Conservation (phyloP, 2,113 vertebrate species). For the Benitochromis conjunctus region DNA sequence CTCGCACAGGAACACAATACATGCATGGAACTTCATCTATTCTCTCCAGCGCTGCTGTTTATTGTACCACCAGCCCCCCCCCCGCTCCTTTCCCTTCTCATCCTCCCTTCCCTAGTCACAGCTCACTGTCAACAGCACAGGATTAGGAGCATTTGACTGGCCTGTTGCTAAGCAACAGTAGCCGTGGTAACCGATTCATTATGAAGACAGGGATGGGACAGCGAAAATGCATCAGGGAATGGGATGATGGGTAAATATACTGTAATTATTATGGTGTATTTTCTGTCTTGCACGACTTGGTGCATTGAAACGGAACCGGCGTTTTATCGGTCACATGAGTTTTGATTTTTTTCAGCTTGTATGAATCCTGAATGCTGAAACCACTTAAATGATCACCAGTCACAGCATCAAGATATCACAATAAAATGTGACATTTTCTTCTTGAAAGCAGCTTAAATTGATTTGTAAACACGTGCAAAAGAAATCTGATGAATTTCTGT, state of each 20-base stretch:
- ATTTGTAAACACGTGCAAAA: not conserved
- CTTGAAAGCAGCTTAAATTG: not conserved
- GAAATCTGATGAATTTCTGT: not conserved
- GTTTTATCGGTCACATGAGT: not conserved
- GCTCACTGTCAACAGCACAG: constrained; percentile 77
- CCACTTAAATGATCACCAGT: not conserved
- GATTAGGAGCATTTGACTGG: constrained; percentile 80
- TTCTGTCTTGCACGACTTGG: constrained; percentile 21
- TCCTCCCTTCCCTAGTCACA: constrained; percentile 66
- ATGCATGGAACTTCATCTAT: constrained; percentile 28
- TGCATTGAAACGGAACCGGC: constrained; percentile 1
- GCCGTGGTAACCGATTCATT: constrained; percentile 71
- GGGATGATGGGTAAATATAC: constrained; percentile 63
- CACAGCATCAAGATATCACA: not conserved
- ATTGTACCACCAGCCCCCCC: not conserved
- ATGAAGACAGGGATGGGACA: constrained; percentile 75
- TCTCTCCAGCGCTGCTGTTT: constrained; percentile 36
- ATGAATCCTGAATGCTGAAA: not conserved
- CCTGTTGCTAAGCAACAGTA: constrained; percentile 78
- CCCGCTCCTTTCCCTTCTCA: constrained; percentile 21
- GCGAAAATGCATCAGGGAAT: constrained; percentile 67
- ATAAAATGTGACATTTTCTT: not conserved
- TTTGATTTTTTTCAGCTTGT: not conserved
- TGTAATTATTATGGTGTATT: constrained; percentile 58
- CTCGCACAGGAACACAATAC: not conserved